phyloP scores from a whole-genome alignment of 2,888 invertebrate genomes.

The Darwinula stevensoni region DNA sequence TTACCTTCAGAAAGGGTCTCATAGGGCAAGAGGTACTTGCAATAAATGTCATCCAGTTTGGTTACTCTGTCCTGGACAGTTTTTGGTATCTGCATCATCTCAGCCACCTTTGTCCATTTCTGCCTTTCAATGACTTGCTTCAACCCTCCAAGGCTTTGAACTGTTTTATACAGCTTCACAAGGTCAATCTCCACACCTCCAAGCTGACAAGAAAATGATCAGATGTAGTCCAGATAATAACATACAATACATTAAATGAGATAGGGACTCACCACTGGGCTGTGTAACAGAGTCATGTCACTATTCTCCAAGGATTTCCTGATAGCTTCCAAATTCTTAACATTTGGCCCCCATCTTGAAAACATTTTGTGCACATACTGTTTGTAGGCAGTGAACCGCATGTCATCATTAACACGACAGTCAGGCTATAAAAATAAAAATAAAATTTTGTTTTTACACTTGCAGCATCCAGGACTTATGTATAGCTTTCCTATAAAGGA shows the following conservation, averaged over 20 bases:
- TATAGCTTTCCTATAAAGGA: too few species aligned
- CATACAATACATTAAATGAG: too few species aligned
- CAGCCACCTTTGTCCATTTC: constrained; percentile 60
- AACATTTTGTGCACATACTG: constrained; percentile 68
- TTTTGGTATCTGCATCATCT: constrained; percentile 55
- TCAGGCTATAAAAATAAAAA: constrained; percentile 25
- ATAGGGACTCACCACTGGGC: constrained; percentile 42
- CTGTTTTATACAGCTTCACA: constrained; percentile 50
- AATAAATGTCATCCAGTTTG: constrained; percentile 60
- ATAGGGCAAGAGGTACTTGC: constrained; percentile 65
- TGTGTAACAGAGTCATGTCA: constrained; percentile 35
- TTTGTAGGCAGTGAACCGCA: constrained; percentile 57
- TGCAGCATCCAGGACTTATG: too few species aligned
- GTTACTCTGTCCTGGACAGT: constrained; percentile 44
- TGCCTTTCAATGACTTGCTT: constrained; percentile 61
- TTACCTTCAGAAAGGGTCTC: constrained; percentile 43
- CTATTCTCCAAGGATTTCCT: constrained; percentile 46
- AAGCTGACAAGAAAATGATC: constrained; percentile 20
- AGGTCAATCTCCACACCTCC: constrained; percentile 74
- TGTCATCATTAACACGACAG: constrained; percentile 50
- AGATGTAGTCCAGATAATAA: too few species aligned
- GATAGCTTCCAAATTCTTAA: constrained; percentile 54
- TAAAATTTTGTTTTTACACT: too few species aligned
- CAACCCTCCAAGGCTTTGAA: constrained; percentile 54
- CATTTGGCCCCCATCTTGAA: constrained; percentile 56